Evolutionary conservation across 2,888 invertebrate genomes (phyloP).

Genomic region (Steinernema hermaphroditum): DNA sequence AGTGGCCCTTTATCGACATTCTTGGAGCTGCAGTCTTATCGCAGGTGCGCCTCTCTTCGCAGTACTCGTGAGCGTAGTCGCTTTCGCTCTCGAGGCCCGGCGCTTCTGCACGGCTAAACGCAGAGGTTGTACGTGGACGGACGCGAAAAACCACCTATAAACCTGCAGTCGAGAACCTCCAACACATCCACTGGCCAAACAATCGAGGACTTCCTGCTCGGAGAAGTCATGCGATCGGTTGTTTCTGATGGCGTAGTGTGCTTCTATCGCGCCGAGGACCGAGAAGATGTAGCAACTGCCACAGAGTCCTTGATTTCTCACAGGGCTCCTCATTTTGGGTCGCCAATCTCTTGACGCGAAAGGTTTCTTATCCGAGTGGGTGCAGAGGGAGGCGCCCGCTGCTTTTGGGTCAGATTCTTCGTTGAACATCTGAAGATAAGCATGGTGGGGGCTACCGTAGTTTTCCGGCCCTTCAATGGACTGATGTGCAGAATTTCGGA

Average conservation of each 20-base stretch:
- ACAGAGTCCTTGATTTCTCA: neutral
- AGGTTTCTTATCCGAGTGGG: neutral
- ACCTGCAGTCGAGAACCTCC: neutral
- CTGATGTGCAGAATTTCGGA: too few species aligned
- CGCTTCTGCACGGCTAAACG: too few species aligned
- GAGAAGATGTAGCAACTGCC: constrained; percentile 20
- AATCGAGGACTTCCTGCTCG: constrained; percentile 17
- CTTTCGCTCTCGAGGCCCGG: too few species aligned
- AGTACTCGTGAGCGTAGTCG: too few species aligned
- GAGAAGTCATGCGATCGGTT: neutral
- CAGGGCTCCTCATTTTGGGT: neutral
- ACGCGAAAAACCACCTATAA: neutral
- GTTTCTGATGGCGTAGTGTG: neutral
- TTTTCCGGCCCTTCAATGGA: too few species aligned
- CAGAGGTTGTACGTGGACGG: too few species aligned
- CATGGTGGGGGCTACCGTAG: too few species aligned
- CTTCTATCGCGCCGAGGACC: constrained; percentile 8
- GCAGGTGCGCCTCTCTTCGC: neutral
- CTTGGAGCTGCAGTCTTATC: neutral
- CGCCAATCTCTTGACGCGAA: neutral
- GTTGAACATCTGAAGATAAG: constrained; percentile 1
- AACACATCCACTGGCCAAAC: neutral
- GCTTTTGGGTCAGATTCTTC: neutral
- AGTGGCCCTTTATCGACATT: neutral
- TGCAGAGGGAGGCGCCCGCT: too few species aligned